Evolutionary conservation across 1,140 invertebrate species (phyloP).

Genomic region (Amyelois transitella): DNA sequence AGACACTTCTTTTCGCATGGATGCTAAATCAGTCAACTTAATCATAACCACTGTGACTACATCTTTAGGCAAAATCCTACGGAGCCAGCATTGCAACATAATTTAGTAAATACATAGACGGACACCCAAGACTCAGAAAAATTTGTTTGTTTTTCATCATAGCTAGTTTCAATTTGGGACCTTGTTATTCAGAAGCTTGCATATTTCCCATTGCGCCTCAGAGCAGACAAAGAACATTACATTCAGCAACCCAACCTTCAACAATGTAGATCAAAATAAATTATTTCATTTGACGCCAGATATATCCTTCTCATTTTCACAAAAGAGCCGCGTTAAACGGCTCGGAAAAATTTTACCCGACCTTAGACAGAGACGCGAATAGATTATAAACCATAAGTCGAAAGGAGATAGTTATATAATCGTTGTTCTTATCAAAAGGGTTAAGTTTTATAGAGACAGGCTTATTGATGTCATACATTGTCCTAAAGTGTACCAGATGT

Average conservation of each 20-base stretch:
- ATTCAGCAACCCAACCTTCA: conserved; percentile 1
- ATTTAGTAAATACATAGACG: too few species aligned
- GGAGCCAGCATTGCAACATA: too few species aligned
- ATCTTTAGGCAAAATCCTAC: too few species aligned
- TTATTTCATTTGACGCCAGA: conserved; percentile 24
- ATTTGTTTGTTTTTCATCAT: too few species aligned
- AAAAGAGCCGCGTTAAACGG: conserved; percentile 11
- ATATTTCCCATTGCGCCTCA: too few species aligned
- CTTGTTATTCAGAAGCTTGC: too few species aligned
- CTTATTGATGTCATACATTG: conserved; percentile 25
- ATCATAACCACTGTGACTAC: too few species aligned
- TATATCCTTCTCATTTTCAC: conserved; percentile 23
- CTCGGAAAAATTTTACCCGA: conserved; percentile 19
- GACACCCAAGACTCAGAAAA: too few species aligned
- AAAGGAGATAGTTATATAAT: conserved; percentile 7
- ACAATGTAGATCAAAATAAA: conserved; percentile 26
- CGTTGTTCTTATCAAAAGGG: conserved; percentile 3
- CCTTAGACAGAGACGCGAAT: conserved; percentile 6
- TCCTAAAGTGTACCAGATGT: conserved; percentile 21
- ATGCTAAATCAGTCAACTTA: too few species aligned
- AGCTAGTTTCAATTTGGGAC: too few species aligned
- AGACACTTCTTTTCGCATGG: too few species aligned
- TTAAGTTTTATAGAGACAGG: conserved; percentile 5
- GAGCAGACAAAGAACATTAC: background rate
- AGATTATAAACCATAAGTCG: background rate